Conservation (phyloP, 2,888 invertebrate species). For the Epsilonema sp. region DNA sequence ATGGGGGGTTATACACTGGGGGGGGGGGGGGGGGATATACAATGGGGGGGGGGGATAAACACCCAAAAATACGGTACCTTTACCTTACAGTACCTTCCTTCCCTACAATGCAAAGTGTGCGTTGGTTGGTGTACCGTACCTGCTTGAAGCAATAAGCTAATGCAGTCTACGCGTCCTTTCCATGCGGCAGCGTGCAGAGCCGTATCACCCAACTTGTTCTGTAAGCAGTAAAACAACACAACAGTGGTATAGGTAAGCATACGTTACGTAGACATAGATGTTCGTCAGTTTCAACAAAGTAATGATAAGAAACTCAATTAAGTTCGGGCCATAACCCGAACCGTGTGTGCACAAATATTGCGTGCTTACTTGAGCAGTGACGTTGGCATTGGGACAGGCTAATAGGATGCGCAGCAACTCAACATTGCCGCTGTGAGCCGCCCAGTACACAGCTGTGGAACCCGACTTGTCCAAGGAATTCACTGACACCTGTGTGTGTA, state of each 20-base stretch:
- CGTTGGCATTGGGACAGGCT: constrained; percentile 33
- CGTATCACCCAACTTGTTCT: constrained; percentile 48
- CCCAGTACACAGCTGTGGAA: constrained; percentile 47
- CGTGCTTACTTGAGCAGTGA: constrained; percentile 34
- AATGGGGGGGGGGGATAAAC: too few species aligned
- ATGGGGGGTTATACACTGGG: too few species aligned
- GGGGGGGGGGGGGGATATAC: too few species aligned
- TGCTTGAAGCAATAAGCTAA: constrained; percentile 38
- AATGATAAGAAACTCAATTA: too few species aligned
- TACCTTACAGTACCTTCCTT: too few species aligned
- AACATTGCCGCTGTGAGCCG: constrained; percentile 42
- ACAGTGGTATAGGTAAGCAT: too few species aligned
- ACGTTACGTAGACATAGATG: too few species aligned
- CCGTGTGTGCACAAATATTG: too few species aligned
- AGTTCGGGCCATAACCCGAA: too few species aligned
- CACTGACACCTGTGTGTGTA: constrained; percentile 36
- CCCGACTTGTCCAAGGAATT: constrained; percentile 45
- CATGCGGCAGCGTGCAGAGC: constrained; percentile 43
- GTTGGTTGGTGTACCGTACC: constrained; percentile 18
- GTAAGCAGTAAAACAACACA: constrained; percentile 10
- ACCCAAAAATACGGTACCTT: too few species aligned
- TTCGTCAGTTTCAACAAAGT: too few species aligned
- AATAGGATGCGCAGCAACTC: constrained; percentile 39
- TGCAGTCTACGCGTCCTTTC: constrained; percentile 41
- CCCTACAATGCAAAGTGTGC: too few species aligned